These are phyloP conservation scores for Mellilla xanthometata DNA, from an alignment of 2,888 invertebrate species.

Conservation along the genomic window DNA sequence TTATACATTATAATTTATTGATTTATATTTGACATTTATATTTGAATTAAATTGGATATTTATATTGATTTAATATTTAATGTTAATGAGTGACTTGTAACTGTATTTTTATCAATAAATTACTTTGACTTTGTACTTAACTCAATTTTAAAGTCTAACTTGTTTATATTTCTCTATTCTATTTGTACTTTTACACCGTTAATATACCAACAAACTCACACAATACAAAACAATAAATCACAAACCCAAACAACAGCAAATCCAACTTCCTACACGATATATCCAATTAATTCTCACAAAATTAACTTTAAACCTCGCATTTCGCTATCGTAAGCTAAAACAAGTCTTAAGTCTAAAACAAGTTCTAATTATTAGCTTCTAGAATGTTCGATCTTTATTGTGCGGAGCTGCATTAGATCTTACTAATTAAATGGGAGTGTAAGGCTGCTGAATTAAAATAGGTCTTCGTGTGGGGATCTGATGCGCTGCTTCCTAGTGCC, in stretches of 20 bases:
- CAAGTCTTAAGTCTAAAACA: constrained; percentile 60
- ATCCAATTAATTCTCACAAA: constrained; percentile 69
- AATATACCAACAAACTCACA: too few relatives aligned
- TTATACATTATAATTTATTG: too few relatives aligned
- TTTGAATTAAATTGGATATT: too few relatives aligned
- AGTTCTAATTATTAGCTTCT: constrained; percentile 71
- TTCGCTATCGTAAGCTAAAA: constrained; percentile 61
- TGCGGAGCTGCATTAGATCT: constrained; percentile 61
- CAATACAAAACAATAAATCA: constrained; percentile 14
- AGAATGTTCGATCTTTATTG: constrained; percentile 79
- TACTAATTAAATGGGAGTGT: constrained; percentile 65
- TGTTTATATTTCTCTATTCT: too few relatives aligned
- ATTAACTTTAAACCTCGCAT: constrained; percentile 56
- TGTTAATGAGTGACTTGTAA: too few relatives aligned
- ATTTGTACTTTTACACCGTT: too few relatives aligned
- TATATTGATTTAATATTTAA: too few relatives aligned
- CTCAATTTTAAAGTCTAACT: too few relatives aligned
- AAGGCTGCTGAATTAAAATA: constrained; percentile 64
- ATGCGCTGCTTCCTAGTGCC: constrained; percentile 43
- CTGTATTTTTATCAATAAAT: too few relatives aligned
- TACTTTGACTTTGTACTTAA: too few relatives aligned
- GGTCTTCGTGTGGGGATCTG: constrained; percentile 77
- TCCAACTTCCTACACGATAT: constrained; percentile 61
- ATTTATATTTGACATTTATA: too few relatives aligned
- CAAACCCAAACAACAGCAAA: constrained; percentile 22